phyloP scores from a whole-genome alignment of 1,140 invertebrate species.

The Ceratina calcarata region DNA sequence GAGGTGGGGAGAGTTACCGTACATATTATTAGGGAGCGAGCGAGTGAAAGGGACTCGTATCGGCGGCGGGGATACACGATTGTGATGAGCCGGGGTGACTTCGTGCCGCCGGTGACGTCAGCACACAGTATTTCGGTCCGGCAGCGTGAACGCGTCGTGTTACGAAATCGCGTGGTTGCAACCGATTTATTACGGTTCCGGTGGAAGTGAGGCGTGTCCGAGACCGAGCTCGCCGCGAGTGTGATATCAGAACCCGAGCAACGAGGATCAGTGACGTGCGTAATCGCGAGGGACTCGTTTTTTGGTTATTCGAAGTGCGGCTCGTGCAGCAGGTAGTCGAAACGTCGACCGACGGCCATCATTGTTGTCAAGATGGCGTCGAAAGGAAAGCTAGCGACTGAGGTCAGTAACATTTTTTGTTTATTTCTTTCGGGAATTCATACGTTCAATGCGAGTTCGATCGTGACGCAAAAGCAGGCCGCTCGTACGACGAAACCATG shows the following conservation, averaged over 20 bases:
- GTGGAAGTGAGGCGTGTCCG: slow-evolving; percentile 26
- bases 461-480: neutral
- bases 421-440: slow-evolving; percentile 1
- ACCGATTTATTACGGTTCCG: neutral
- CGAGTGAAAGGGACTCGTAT: slow-evolving; percentile 50
- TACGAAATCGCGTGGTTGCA: neutral
- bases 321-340: slow-evolving; percentile 41
- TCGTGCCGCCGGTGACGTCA: slow-evolving; percentile 51
- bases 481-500: neutral
- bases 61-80: slow-evolving; percentile 23
- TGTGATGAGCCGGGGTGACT: slow-evolving; percentile 31
- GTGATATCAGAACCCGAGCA: slow-evolving; percentile 13
- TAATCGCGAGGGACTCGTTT: neutral
- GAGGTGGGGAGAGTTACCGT: slow-evolving; percentile 5
- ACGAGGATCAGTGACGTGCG: slow-evolving; percentile 4
- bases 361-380: slow-evolving; percentile 78
- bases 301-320: slow-evolving; percentile 3
- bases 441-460: neutral
- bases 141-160: neutral
- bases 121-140: slow-evolving; percentile 22
- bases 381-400: slow-evolving; percentile 73
- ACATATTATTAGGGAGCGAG: slow-evolving; percentile 36
- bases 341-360: slow-evolving; percentile 62
- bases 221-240: slow-evolving; percentile 9
- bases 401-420: slow-evolving; percentile 68